A percentile compares a stretch with the other conserved stretches of the same genome.
Conservation (phyloP, 2,113 vertebrate genomes). For the Acrocephalus kingi region DNA sequence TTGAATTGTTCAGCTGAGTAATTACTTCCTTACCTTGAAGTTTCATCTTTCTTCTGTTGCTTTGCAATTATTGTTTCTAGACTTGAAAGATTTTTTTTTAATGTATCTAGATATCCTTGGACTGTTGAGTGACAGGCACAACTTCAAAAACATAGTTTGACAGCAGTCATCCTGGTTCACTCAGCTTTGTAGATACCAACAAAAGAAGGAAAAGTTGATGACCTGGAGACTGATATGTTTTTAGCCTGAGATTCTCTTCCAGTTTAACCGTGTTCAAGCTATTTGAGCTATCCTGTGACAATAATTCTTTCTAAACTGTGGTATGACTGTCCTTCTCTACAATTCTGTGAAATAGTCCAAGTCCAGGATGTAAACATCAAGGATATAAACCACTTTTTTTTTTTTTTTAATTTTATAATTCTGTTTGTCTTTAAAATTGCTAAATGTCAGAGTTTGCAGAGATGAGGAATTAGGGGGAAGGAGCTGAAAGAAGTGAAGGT, state of each 20-base stretch:
- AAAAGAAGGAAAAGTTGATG: background rate
- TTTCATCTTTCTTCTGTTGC: background rate
- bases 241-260: background rate
- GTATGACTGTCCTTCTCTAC: background rate
- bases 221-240: background rate
- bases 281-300: background rate
- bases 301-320: background rate
- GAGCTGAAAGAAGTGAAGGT: background rate
- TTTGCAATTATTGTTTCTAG: background rate
- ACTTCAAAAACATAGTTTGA: background rate
- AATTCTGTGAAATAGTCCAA: background rate
- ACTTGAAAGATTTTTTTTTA: background rate
- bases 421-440: background rate
- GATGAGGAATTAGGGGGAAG: background rate
- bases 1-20: background rate
- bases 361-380: background rate
- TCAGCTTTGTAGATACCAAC: background rate
- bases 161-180: background rate
- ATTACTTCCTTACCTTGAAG: background rate
- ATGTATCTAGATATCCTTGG: background rate
- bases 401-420: background rate
- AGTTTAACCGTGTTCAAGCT: background rate
- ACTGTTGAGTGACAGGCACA: background rate
- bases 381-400: background rate
- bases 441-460: background rate